Evolutionary conservation across 2,888 invertebrate genomes (phyloP), one percentile per base, ranked within the genome.

Genomic region (Agonopterix arenella): DNA sequence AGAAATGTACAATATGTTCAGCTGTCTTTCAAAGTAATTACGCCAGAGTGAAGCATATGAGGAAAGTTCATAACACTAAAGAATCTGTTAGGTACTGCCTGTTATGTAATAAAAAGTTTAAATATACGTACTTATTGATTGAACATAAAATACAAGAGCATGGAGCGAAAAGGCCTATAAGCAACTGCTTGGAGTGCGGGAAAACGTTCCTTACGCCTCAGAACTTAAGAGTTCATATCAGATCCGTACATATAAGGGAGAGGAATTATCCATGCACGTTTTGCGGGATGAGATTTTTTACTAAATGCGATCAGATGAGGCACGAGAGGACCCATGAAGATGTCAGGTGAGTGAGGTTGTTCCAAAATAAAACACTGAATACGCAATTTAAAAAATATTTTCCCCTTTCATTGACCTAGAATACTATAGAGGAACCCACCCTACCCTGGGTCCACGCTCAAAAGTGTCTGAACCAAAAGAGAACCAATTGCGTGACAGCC

Each of bases 251-350:
- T 55, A 55, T 67, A 0, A 66, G 55, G 13, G 76, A 76, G 36
- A 53, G 76, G 0, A 73, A 75, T 16, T 63, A 64, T 51, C 53
- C 59, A 0, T 79, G 79, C 41, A 44, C 51, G 0, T 42, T 60
- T 0, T 79, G 79, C 11, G 68, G 64, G 0, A 65, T 64, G 59
- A 53, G 68, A 1, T 79, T 79, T 46, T 79, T 77, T 44, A 76
- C 76, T 1, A 67, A 58, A 4, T 60, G 51, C 4, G 78, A 74
- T 48, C 60, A 59, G 50, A 65, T 53, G 10, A 55, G 80, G 0
- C 82, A 82, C 49, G 74, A 74, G 41, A 56, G 47, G 2, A 75
- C 70, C 0, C 82, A 81, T 50, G 61, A 65, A 0, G 68, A 70
- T 18, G 60, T 62, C 0, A 54, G 57, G 37, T 52, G 2, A 11